Evolutionary conservation across 1,140 invertebrate species (phyloP), one percentile per base, ranked within the genome.

Genomic region (Mercenaria mercenaria): DNA sequence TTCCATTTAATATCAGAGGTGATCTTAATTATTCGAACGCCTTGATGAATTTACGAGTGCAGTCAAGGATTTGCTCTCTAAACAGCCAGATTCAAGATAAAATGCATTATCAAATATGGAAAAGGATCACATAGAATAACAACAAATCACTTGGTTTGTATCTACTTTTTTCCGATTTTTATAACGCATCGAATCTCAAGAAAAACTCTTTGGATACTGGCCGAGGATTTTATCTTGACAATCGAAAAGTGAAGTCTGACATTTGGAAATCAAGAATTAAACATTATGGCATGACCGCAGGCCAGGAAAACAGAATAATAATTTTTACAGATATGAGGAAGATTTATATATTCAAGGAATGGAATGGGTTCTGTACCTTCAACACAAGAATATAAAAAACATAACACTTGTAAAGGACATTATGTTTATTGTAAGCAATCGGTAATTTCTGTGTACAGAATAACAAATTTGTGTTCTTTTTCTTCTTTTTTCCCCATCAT

Each of bases 1-100:
- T 94, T 93, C 92, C 92, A 91, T 93, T 90, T 92, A 91, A 92
- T 91, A 93, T 94, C 93, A 94, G 94, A 92, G 92, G 91, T 89
- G 92, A 92, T 93, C 88, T 91, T 91, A 81, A 91, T 88, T 89
- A 92, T 91, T 88, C 86, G 86, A 91, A 89, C 90, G 81, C 90
- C 91, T 90, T 85, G 89, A 89, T 83, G 88, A 90, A 91, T 90
- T 90, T 77, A 82, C 80, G 76, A 92, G 87, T 89, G 88, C 91
- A 79, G 88, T 79, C 90, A 93, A 91, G 91, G 86, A 81, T 41
- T 72, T 69, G 87, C 88, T 91, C 89, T 89, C 79, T 90, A 67
- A 79, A 90, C 85, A 90, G 89, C 90, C 32, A 86, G 69, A 69
- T 29, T 77, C 84, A 50, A 86, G 84, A 86, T 86, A 72, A 72